Base-by-base conservation (phyloP, 2,797 vertebrate genomes). In the Tachyglossus aculeatus region DNA sequence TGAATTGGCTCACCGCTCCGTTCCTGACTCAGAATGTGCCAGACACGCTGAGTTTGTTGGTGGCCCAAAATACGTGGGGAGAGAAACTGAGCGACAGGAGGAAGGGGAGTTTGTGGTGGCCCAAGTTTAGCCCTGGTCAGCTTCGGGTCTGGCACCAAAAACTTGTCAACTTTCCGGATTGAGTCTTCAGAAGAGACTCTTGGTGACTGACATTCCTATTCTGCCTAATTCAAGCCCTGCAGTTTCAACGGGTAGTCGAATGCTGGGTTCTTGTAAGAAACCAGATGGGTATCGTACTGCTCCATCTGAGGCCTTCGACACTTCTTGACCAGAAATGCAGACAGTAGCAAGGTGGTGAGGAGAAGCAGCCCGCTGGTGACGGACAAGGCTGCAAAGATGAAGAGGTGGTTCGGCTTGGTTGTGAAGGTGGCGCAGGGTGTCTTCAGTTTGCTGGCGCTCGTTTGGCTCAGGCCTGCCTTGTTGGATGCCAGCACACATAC, bases 191-290 rank as follows among this genome's bases (percentile, higher is more conserved):
- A 11, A 15, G n/a, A 48, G 16, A 14, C 10, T 12, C 45, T 48
- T 48, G 15, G 13, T 31, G 31, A 5, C 31, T 47, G 22, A 14
- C n/a, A 12, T 45, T 16, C 7, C 22, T 16, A 41, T 10, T 36
- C 10, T 19, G 33, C 10, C 81, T 89, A 88, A 59, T 67, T 75
- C 16, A 60, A 39, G 1, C 68, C 65, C 65, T 85, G 80, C 33
- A 84, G 43, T 71, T 86, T 89, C 68, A 71, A 78, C 0, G 88
- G 76, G 9, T 86, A 72, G 55, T 90, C 91, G 64, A 91, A 94
- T 24, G 88, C 89, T 6, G 93, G 93, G 59, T 94, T 95, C 77
- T 90, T 90, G 32, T 93, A 92, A 47, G 92, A 92, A 38, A 94
- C 88, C 7, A 93, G 80, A 44, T 90, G 89, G 31, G 89, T 89